Percentiles rank a stretch among this genome's conserved stretches.
These are phyloP conservation scores for Tetraodon nigroviridis DNA, from an alignment of 2,113 vertebrate genomes.

Conservation along the genomic window DNA sequence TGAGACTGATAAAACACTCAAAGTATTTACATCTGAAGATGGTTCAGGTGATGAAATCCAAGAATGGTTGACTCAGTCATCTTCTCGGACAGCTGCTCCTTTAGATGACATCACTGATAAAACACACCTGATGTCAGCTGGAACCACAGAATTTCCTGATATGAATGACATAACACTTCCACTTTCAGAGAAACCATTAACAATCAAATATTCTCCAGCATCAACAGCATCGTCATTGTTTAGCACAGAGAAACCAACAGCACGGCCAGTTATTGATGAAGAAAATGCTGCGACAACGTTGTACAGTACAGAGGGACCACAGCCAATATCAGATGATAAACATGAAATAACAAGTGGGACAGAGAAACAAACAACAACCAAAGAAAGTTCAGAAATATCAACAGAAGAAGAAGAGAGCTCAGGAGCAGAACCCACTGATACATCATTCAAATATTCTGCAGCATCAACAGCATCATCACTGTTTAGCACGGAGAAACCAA, in stretches of 20 bases:
- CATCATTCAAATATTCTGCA: no score
- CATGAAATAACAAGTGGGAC: background rate
- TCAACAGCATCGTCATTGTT: background rate
- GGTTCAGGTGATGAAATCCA: background rate
- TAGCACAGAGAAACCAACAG: background rate
- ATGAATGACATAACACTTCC: background rate
- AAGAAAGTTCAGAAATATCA: background rate
- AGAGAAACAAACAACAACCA: background rate
- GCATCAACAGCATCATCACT: background rate
- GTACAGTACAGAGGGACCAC: no score
- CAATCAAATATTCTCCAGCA: no score
- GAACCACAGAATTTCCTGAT: background rate
- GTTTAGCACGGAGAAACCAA: constrained; percentile 14
- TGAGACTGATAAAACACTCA: background rate
- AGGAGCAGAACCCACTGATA: background rate
- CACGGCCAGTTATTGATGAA: no score
- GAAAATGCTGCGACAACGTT: no score
- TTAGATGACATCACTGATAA: background rate
- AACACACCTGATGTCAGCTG: background rate
- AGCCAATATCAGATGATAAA: background rate
- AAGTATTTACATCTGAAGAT: background rate
- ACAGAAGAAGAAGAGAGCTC: constrained; percentile 2
- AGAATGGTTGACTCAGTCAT: background rate
- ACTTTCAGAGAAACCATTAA: background rate
- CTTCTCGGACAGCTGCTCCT: background rate